A percentile compares a stretch with the other conserved stretches of the same genome.
These are phyloP conservation scores for Chrysomela aeneicollis DNA, from an alignment of 2,888 invertebrate species.

Conservation along the genomic window DNA sequence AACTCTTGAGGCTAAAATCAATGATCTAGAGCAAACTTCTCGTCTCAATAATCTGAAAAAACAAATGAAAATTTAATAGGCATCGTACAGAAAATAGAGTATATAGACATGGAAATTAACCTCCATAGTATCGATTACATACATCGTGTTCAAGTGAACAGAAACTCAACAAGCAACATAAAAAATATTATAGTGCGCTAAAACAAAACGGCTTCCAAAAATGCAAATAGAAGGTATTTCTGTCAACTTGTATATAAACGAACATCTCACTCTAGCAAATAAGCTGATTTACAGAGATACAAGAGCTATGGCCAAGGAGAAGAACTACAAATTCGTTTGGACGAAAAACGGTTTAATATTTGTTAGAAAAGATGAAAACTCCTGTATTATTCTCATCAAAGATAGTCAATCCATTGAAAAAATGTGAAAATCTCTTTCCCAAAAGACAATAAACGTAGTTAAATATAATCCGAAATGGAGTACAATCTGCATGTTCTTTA, in stretches of 20 bases:
- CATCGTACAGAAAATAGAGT: constrained; percentile 9
- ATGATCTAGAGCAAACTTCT: constrained; percentile 1
- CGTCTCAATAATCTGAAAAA: constrained; percentile 14
- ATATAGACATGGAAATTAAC: constrained; percentile 7
- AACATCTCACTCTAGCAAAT: constrained; percentile 16
- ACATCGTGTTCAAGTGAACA: constrained; percentile 12
- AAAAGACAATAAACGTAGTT: not conserved
- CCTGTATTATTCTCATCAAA: not conserved
- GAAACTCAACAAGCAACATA: constrained; percentile 1
- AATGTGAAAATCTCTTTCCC: not conserved
- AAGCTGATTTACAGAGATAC: constrained; percentile 13
- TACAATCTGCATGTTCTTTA: no score
- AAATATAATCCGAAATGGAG: no score
- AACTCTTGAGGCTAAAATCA: constrained; percentile 4
- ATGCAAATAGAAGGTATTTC: constrained; percentile 15
- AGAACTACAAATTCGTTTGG: constrained; percentile 8
- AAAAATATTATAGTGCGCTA: constrained; percentile 2
- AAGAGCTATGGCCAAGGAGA: constrained; percentile 11
- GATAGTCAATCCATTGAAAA: no score
- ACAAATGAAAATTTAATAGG: constrained; percentile 9
- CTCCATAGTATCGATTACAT: constrained; percentile 2
- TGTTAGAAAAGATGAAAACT: constrained; percentile 12
- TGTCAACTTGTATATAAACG: constrained; percentile 11
- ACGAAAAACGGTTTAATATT: constrained; percentile 9
- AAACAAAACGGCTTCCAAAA: constrained; percentile 4